Evolutionary conservation across 2,888 invertebrate species (phyloP), one percentile per base, ranked within the genome.

Genomic region (Melanophora roralis): DNA sequence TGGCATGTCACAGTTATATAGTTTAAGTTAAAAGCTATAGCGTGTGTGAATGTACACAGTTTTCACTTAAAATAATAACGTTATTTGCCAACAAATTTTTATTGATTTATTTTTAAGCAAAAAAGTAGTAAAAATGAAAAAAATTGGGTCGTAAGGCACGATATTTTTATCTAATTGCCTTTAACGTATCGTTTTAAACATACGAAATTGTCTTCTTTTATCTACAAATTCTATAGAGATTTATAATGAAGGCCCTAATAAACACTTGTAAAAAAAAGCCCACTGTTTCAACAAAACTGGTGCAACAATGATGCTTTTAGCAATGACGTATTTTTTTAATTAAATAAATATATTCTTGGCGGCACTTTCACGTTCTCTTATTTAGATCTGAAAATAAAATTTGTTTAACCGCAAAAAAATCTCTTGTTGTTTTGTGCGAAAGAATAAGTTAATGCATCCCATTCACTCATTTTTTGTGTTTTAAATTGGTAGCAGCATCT

Each of bases 361-460:
- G 19, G 38, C 59, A n/a, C n/a, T n/a, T n/a, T n/a, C n/a, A n/a
- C n/a, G n/a, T n/a, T n/a, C n/a, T n/a, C n/a, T 27, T 27, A 40
- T 32, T 12, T 43, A 36, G 11, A 53, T 53, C 11, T 47, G 11
- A 27, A 47, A 47, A 8, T 11, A 11, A 16, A 55, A 14, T 49
- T 34, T 2, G 16, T n/a, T 34, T 9, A 32, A 34, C 9, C 9
- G 16, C 32, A 3, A 51, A 21, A 32, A 59, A 57, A 49, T 49
- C 5, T 74, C 74, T 74, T 51, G 67, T 49, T 59, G 9, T 49
- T 32, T 32, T 21, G 38, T 40, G 47, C n/a, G 32, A 21, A n/a
- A 3, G 11, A 27, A 27, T 27, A 6, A 27, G 27, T 27, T 3
- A 3, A 27, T 27, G 27, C 27, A 27, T 27, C 6, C 27, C 3